Conservation (phyloP, 2,797 vertebrate species). For the Pangasius mekongensis region DNA sequence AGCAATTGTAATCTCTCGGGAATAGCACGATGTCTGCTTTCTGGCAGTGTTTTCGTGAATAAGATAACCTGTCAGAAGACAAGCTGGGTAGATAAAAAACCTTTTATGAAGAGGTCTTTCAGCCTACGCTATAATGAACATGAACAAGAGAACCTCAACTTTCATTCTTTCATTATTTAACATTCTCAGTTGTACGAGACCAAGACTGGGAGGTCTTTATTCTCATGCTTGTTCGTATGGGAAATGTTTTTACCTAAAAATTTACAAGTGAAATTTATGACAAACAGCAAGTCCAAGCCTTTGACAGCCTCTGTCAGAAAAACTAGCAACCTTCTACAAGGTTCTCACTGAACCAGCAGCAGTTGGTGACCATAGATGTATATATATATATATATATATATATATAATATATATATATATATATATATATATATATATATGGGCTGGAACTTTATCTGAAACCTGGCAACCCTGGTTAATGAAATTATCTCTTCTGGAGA, state of each 20-base stretch:
- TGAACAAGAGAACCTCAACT: background rate
- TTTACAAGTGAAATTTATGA: background rate
- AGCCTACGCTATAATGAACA: background rate
- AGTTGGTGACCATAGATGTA: no score
- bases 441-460: no score
- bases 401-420: no score
- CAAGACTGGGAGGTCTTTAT: background rate
- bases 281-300: background rate
- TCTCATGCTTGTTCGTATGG: background rate
- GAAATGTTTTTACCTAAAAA: background rate
- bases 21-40: conserved; percentile 15
- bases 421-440: no score
- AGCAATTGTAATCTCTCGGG: conserved; percentile 21
- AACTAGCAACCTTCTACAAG: background rate
- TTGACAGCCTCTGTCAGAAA: background rate
- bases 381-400: no score
- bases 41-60: conserved; percentile 1
- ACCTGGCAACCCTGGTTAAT: no score
- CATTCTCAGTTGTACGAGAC: background rate
- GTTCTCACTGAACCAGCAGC: background rate
- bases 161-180: background rate
- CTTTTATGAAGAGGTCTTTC: conserved; percentile 8
- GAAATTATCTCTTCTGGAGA: no score
- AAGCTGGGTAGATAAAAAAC: background rate
- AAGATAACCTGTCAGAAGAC: conserved; percentile 50